Percentiles rank a stretch among this genome's conserved stretches.
Conservation (phyloP, 2,888 invertebrate species). For the Allygus modestus region DNA sequence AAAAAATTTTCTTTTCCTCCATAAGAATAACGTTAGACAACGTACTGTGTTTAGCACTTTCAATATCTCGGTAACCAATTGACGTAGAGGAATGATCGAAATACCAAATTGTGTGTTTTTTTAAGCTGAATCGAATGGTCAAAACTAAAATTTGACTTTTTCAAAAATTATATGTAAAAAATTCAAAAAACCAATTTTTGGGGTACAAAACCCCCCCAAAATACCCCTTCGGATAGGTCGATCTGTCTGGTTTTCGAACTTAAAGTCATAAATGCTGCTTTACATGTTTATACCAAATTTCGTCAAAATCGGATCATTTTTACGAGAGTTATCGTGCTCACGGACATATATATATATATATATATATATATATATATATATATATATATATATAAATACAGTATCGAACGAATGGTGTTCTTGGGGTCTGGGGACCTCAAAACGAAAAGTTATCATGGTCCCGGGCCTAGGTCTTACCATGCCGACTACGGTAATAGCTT, state of each 20-base stretch:
- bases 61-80: background rate
- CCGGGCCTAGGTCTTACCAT: constrained; percentile 1
- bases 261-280: background rate
- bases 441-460: background rate
- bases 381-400: background rate
- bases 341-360: background rate
- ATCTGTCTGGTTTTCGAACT: background rate
- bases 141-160: background rate
- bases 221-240: background rate
- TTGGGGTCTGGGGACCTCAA: background rate
- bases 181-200: background rate
- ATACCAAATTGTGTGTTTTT: background rate
- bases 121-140: background rate
- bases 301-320: background rate
- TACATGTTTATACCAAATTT: background rate
- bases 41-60: background rate
- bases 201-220: background rate
- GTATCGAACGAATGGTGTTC: background rate
- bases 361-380: background rate
- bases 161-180: background rate
- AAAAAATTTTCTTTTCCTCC: background rate
- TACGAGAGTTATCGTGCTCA: background rate
- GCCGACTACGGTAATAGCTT: background rate
- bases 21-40: background rate
- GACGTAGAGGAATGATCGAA: background rate